These are phyloP conservation scores for Morinoia aosen DNA, from an alignment of 2,888 invertebrate species.

Conservation along the genomic window DNA sequence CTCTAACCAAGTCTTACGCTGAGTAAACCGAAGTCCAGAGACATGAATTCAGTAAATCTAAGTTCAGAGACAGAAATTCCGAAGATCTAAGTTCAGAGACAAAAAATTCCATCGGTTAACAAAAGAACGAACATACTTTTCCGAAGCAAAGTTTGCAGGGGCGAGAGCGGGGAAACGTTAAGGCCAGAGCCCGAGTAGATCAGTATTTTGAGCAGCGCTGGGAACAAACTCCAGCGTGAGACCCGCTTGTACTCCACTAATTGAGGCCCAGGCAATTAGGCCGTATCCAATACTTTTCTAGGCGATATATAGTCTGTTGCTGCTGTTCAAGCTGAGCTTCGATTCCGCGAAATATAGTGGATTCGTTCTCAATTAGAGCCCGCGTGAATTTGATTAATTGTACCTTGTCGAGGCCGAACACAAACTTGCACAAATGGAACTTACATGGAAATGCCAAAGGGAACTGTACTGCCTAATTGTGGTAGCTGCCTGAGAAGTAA, in stretches of 20 bases:
- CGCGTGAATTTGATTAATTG: background rate
- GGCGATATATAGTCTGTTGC: background rate
- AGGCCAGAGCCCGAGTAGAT: background rate
- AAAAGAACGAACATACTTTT: background rate
- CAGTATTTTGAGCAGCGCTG: background rate
- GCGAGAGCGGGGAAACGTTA: background rate
- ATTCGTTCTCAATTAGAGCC: background rate
- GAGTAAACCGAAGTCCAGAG: background rate
- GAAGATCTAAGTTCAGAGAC: background rate
- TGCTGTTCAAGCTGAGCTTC: background rate
- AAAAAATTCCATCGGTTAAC: background rate
- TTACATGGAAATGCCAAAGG: background rate
- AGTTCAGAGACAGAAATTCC: background rate
- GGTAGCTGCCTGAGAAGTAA: background rate
- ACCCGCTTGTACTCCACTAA: background rate
- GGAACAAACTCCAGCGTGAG: background rate
- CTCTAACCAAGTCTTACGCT: too few species aligned
- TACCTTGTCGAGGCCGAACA: background rate
- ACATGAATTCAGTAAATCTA: background rate
- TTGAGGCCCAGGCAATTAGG: background rate
- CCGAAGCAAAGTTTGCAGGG: background rate
- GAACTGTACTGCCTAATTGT: background rate
- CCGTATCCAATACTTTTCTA: background rate
- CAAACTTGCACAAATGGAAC: background rate
- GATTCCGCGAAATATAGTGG: background rate